Evolutionary conservation across 53 echinoderm and acorn worm species (phyloP).

Genomic region (Paracentrotus lividus): DNA sequence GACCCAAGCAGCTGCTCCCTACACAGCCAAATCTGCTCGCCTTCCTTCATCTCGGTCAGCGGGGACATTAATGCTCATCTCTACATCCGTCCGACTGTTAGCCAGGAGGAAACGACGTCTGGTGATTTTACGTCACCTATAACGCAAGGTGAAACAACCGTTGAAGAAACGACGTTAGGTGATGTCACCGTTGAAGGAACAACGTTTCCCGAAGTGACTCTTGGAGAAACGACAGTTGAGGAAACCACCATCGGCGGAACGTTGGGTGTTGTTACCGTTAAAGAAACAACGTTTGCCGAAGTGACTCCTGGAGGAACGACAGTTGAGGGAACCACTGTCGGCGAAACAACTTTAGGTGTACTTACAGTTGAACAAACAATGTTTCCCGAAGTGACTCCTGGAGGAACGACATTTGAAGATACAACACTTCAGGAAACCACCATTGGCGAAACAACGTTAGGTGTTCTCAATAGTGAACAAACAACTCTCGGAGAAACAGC

Average conservation of each 20-base stretch:
- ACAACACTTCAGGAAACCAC: neutral
- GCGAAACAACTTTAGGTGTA: neutral
- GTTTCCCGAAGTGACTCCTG: neutral
- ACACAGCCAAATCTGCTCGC: neutral
- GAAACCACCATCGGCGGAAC: neutral
- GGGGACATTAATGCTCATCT: neutral
- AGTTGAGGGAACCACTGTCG: neutral
- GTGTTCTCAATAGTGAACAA: no score
- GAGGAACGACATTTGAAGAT: neutral
- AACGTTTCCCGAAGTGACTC: neutral
- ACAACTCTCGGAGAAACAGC: neutral
- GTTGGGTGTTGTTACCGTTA: neutral
- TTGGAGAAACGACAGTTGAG: neutral
- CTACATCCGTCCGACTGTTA: neutral
- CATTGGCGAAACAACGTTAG: neutral
- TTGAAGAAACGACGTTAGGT: neutral
- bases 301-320: neutral
- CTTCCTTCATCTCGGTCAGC: neutral
- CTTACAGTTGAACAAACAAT: neutral
- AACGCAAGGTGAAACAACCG: neutral
- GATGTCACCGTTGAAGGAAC: neutral
- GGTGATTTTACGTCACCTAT: neutral
- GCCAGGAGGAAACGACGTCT: neutral
- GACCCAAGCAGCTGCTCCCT: neutral
- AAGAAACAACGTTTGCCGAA: neutral